Evolutionary conservation across 2,797 vertebrate species (phyloP).

Genomic region (Agapornis canus): DNA sequence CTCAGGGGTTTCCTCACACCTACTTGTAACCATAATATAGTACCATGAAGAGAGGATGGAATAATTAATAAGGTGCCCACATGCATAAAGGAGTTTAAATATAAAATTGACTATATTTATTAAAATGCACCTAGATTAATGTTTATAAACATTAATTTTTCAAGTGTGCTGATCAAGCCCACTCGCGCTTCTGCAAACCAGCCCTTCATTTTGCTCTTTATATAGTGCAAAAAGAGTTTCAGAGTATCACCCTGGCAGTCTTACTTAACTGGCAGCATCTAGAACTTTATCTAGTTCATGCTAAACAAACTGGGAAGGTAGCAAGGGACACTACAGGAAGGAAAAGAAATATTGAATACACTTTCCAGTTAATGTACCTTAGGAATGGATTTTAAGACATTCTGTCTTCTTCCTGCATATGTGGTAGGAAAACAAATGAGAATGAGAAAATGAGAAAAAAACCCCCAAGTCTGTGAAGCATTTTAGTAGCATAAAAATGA

Average conservation of each 20-base stretch:
- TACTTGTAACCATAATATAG: neutral
- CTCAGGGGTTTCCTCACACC: neutral
- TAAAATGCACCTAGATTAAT: neutral
- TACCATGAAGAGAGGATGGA: neutral
- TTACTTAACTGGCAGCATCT: neutral
- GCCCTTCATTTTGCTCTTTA: neutral
- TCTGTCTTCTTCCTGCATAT: neutral
- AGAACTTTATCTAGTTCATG: neutral
- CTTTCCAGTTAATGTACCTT: neutral
- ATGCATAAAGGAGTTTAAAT: neutral
- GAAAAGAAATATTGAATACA: neutral
- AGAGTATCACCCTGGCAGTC: neutral
- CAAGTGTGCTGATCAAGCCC: neutral
- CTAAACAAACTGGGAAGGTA: neutral
- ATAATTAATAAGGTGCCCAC: neutral
- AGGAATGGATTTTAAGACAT: neutral
- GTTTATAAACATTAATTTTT: neutral
- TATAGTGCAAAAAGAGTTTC: neutral
- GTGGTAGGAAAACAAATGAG: neutral
- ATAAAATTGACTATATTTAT: neutral
- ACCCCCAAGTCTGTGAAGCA: neutral
- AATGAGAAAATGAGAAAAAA: neutral
- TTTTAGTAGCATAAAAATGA: neutral
- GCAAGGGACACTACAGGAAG: neutral
- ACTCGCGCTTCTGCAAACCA: neutral